phyloP scores from a whole-genome alignment of 2,888 invertebrate genomes.

The Gisinianus flammeolus region DNA sequence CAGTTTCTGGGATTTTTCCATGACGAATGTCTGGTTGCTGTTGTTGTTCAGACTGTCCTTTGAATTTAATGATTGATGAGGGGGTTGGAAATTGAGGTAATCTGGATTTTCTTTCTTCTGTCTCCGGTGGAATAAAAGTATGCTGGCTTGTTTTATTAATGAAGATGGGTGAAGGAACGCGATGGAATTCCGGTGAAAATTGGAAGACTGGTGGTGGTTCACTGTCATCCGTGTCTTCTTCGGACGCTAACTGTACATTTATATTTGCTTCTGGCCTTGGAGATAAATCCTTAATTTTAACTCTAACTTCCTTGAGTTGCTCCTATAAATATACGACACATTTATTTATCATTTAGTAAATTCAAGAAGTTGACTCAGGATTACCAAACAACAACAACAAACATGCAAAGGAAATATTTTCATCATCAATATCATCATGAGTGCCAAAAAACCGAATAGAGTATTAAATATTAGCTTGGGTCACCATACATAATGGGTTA shows the following conservation, averaged over 20 bases:
- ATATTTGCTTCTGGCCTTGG: conserved; percentile 42
- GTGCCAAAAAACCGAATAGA: no score
- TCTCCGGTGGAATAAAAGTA: conserved; percentile 43
- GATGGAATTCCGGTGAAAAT: conserved; percentile 50
- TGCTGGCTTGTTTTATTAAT: conserved; percentile 34
- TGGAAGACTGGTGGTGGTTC: conserved; percentile 23
- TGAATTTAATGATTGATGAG: neutral
- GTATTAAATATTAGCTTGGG: no score
- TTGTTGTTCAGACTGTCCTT: neutral
- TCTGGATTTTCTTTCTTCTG: conserved; percentile 12
- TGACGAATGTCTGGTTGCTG: neutral
- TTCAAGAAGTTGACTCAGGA: no score
- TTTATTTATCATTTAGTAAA: neutral
- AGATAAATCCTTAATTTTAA: conserved; percentile 55
- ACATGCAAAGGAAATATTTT: no score
- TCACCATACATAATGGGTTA: no score
- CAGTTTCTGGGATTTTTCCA: neutral
- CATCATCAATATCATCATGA: no score
- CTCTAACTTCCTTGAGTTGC: conserved; percentile 52
- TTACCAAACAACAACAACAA: neutral
- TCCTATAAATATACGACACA: conserved; percentile 27
- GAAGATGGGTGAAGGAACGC: conserved; percentile 55
- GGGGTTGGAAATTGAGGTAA: neutral
- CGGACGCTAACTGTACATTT: conserved; percentile 44
- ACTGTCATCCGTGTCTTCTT: conserved; percentile 44